Base-by-base conservation (phyloP, 2,888 invertebrate species). In the Philereme vetulata region DNA sequence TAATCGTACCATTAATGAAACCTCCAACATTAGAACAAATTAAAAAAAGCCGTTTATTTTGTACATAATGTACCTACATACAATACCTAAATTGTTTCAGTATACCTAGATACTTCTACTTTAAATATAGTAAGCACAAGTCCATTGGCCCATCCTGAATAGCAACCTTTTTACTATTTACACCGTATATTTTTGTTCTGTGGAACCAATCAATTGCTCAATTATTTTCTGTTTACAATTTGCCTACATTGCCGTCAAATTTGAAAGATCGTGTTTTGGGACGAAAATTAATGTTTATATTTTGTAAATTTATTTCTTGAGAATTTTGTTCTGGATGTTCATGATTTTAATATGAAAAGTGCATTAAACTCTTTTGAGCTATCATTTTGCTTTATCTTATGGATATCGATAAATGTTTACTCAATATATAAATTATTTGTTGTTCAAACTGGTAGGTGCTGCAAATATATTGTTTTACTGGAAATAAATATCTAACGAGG, bases 391-490 rank as follows among this genome's bases (percentile, higher is more conserved):
- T 91, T 93, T 68, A 62, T 77, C 66, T 72, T 88, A 63, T 95
- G 95, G 95, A 92, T 77, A 49, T 75, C 78, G 40, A 91, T 92
- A 32, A 93, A 94, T 70, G 72, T 93, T 56, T 94, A 93, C 82
- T 92, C 94, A 3, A 82, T 94, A 54, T 93, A 91, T 71, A 86
- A 90, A 71, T 89, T 95, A 69, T 87, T 88, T 72, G 72, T 82
- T 46, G 85, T 88, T 57, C 93, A 93, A 75, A 86, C 85, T 72
- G 90, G 95, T 95, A 88, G 51, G 52, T 10, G 21, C 21, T 21
- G 21, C 21, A 21, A 21, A 1, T 21, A 21, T 21, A 21, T 21
- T 21, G 21, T 21, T 21, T 21, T 21, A 21, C 21, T 21, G 21
- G 21, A 21, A 21, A 21, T 21, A 21, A 21, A 21, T 21, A 21